Evolutionary conservation across 2,888 invertebrate species (phyloP).

Genomic region (Agrotis ipsilon): DNA sequence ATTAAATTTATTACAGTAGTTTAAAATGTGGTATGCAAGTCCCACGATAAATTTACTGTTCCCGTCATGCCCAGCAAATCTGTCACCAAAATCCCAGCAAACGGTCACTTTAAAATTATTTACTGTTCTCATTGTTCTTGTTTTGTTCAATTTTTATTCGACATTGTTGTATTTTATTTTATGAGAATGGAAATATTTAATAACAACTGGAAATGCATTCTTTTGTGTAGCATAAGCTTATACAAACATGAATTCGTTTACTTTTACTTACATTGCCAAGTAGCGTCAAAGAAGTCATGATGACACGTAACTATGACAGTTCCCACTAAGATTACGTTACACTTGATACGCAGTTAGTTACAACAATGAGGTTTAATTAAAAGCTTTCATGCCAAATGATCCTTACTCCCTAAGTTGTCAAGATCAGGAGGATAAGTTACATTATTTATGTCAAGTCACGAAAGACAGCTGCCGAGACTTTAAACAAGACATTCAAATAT

Average conservation of each 20-base stretch:
- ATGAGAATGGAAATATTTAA: conserved; percentile 66
- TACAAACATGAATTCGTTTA: background rate
- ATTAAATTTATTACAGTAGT: conserved; percentile 58
- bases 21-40: conserved; percentile 59
- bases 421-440: conserved; percentile 43
- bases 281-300: conserved; percentile 7
- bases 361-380: conserved; percentile 62
- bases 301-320: conserved; percentile 30
- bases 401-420: conserved; percentile 52
- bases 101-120: conserved; percentile 83
- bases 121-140: conserved; percentile 77
- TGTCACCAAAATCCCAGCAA: conserved; percentile 74
- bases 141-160: conserved; percentile 71
- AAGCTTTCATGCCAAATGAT: conserved; percentile 62
- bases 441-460: conserved; percentile 39
- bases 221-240: conserved; percentile 59
- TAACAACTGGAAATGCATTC: conserved; percentile 67
- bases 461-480: conserved; percentile 19
- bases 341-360: conserved; percentile 56
- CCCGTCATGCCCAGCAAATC: conserved; percentile 72
- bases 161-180: conserved; percentile 77
- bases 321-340: conserved; percentile 64
- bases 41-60: conserved; percentile 70
- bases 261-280: background rate
- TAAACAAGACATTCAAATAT: conserved; percentile 9